Evolutionary conservation across 2,113 vertebrate species (phyloP).

Genomic region (Felis chaus): DNA sequence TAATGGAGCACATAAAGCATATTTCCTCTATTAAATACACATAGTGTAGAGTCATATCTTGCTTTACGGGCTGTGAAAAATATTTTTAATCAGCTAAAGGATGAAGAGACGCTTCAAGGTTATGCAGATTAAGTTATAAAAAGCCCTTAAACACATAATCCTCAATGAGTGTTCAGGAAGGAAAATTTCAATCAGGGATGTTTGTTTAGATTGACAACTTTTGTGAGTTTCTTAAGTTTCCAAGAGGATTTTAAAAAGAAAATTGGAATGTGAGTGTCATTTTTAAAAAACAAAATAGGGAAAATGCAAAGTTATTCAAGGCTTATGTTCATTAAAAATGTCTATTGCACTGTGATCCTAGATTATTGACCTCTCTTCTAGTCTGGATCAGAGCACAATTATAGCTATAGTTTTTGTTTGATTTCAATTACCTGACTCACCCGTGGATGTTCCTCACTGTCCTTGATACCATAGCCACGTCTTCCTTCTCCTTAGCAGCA

Average conservation of each 20-base stretch:
- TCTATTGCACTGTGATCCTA: background rate
- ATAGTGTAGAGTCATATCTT: slow-evolving; percentile 80
- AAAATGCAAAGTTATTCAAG: slow-evolving; percentile 58
- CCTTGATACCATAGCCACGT: background rate
- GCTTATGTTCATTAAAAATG: slow-evolving; percentile 19
- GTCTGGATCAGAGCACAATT: background rate
- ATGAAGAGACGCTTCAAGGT: slow-evolving; percentile 82
- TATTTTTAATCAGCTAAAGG: slow-evolving; percentile 83
- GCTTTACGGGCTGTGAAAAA: slow-evolving; percentile 82
- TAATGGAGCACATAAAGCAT: slow-evolving; percentile 85
- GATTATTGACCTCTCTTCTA: background rate
- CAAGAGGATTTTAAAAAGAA: slow-evolving; percentile 51
- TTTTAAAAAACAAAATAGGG: background rate
- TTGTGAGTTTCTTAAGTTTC: slow-evolving; percentile 57
- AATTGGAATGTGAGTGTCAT: slow-evolving; percentile 50
- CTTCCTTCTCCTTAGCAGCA: background rate
- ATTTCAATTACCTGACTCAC: background rate
- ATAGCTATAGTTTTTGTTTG: background rate
- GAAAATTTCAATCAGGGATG: slow-evolving; percentile 67
- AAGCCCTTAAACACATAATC: slow-evolving; percentile 67
- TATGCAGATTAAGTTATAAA: slow-evolving; percentile 85
- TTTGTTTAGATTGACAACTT: slow-evolving; percentile 62
- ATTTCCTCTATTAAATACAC: slow-evolving; percentile 85
- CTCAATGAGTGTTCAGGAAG: slow-evolving; percentile 59
- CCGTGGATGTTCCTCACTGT: background rate